Evolutionary conservation across 2,888 invertebrate species (phyloP), one percentile per base, ranked within the genome.

Genomic region (Drosophila lacicola): DNA sequence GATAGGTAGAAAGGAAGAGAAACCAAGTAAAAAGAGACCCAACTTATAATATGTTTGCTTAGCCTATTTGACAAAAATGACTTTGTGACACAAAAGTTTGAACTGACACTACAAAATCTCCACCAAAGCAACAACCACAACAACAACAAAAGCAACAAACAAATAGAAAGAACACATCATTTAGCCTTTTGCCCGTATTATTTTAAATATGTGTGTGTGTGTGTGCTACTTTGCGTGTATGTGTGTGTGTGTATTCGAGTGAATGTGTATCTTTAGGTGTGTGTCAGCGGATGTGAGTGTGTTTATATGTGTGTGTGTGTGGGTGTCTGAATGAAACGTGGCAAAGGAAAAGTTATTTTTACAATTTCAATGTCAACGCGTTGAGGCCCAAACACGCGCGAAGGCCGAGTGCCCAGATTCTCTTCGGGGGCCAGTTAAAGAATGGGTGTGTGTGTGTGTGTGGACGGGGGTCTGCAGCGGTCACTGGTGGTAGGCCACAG

Each of bases 281-380:
- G 10, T 46, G 14, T 14, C 11, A 17, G 39, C 0, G 17, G 17
- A n/a, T 19, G 19, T 53, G 41, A 19, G 19, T 14, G 41, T 50
- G 54, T 29, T 21, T n/a, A 14, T 37, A 29, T 21, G 41, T 36
- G 41, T 39, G 21, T 50, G 51, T 37, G 61, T 36, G 41, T 21
- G 21, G 37, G 47, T 54, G 51, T 54, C 56, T 46, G 50, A 39
- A 49, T 62, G 51, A 45, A 46, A 54, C 50, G 44, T 50, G 50
- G 66, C 63, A 63, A 68, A 69, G 70, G 70, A 45, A 55, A 74
- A 82, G 82, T 84, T 83, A 83, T 82, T 83, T 82, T 82, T 80
- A 84, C 80, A 82, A 82, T 83, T 83, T 83, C 82, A 83, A 82
- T 83, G 82, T 82, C 82, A 84, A 78, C 81, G 72, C 72, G 77